These are phyloP conservation scores for Lipotes vexillifer DNA, from an alignment of 2,113 vertebrate genomes.

Conservation along the genomic window DNA sequence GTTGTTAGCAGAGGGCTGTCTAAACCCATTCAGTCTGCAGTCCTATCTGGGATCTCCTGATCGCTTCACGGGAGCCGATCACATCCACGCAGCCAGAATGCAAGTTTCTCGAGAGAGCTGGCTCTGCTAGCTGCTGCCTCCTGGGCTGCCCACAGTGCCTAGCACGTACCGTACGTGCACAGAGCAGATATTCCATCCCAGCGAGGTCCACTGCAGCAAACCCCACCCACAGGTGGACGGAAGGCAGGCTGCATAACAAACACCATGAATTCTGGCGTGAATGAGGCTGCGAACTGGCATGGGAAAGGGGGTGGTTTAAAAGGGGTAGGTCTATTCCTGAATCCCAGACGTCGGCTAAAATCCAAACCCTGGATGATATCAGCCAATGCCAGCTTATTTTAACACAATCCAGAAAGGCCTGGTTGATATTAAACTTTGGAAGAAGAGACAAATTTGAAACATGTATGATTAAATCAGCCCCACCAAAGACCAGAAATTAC, in stretches of 20 bases:
- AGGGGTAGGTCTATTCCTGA: not conserved
- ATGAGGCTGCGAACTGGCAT: rapidly evolving
- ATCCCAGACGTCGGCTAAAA: not conserved
- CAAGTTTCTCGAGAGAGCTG: too few relatives aligned
- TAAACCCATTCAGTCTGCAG: too few relatives aligned
- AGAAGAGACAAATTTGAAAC: not conserved
- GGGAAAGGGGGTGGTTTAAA: not conserved
- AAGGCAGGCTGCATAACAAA: not conserved
- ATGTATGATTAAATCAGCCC: not conserved
- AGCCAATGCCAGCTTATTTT: not conserved
- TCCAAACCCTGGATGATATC: not conserved
- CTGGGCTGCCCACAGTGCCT: rapidly evolving
- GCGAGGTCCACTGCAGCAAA: not conserved
- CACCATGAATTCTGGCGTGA: not conserved
- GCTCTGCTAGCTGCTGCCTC: not conserved
- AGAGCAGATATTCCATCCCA: not conserved
- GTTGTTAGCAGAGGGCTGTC: not conserved
- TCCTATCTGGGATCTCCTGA: not conserved
- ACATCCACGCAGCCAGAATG: rapidly evolving
- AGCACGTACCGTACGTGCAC: rapidly evolving
- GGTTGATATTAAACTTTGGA: not conserved
- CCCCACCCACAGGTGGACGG: not conserved
- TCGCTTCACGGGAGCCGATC: not conserved
- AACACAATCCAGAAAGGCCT: not conserved
- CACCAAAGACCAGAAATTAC: not conserved